Evolutionary conservation across 2,113 vertebrate species (phyloP).

Genomic region (Pelmatolapia mariae): DNA sequence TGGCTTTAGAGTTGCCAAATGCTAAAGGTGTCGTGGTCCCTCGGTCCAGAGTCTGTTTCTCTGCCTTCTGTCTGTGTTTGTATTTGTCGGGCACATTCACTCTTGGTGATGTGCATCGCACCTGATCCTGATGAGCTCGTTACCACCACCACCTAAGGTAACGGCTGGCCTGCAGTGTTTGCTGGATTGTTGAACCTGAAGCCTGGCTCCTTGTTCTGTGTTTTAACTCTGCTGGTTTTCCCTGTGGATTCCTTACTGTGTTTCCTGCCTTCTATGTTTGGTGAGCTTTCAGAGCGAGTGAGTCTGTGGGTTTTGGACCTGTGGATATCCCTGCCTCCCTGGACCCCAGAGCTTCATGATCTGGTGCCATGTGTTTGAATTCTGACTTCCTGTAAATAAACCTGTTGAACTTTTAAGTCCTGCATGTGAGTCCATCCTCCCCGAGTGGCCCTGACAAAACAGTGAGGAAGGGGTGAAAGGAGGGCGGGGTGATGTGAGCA

Average conservation of each 20-base stretch:
- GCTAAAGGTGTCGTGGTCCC: background rate
- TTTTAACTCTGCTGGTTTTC: background rate
- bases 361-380: background rate
- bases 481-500: background rate
- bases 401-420: background rate
- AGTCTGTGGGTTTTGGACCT: background rate
- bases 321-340: background rate
- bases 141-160: background rate
- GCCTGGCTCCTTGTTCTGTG: background rate
- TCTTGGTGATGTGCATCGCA: background rate
- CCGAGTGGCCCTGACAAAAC: background rate
- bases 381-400: background rate
- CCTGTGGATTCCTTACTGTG: background rate
- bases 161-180: background rate
- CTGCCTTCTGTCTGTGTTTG: background rate
- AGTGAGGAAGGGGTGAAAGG: background rate
- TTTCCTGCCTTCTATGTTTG: background rate
- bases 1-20: background rate
- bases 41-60: background rate
- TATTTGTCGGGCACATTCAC: background rate
- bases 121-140: background rate
- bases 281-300: background rate
- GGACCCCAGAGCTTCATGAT: background rate
- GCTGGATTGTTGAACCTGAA: background rate
- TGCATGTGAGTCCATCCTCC: background rate